Evolutionary conservation across 1,140 invertebrate species (phyloP).

Genomic region (Aporrectodea caliginosa): DNA sequence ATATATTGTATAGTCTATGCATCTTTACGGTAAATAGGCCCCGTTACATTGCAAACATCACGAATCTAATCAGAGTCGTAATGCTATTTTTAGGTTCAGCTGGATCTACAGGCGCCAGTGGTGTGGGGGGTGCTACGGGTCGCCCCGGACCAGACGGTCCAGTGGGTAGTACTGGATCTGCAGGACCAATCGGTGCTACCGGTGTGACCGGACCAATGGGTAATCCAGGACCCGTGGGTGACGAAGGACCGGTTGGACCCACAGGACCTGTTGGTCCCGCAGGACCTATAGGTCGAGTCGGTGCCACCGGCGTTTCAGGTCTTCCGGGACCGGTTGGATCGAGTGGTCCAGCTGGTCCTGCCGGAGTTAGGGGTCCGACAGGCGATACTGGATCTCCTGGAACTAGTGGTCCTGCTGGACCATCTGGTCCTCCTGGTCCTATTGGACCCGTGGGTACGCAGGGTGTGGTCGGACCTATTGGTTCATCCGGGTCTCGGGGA

Average conservation of each 20-base stretch:
- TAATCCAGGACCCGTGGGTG: background rate
- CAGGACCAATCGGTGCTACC: background rate
- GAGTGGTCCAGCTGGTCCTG: background rate
- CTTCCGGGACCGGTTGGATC: background rate
- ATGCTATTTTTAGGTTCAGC: constrained; percentile 33
- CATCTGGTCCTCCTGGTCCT: constrained; percentile 5
- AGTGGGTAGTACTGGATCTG: background rate
- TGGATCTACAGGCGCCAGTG: constrained; percentile 25
- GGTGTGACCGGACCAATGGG: constrained; percentile 1
- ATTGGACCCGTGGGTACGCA: constrained; percentile 1
- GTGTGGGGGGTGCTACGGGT: constrained; percentile 14
- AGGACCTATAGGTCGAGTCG: constrained; percentile 5
- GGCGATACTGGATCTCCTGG: background rate
- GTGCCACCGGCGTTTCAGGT: background rate
- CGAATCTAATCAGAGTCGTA: too few species aligned
- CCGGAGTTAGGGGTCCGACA: background rate
- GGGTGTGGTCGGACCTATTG: background rate
- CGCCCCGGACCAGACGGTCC: background rate
- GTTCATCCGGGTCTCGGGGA: too few species aligned
- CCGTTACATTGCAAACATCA: too few species aligned
- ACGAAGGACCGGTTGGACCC: background rate
- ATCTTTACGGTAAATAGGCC: too few species aligned
- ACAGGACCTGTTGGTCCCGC: background rate
- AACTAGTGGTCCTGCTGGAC: background rate
- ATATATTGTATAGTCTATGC: too few species aligned